Conservation (phyloP, 2,797 vertebrate genomes). For the Silurus lanzhouensis region DNA sequence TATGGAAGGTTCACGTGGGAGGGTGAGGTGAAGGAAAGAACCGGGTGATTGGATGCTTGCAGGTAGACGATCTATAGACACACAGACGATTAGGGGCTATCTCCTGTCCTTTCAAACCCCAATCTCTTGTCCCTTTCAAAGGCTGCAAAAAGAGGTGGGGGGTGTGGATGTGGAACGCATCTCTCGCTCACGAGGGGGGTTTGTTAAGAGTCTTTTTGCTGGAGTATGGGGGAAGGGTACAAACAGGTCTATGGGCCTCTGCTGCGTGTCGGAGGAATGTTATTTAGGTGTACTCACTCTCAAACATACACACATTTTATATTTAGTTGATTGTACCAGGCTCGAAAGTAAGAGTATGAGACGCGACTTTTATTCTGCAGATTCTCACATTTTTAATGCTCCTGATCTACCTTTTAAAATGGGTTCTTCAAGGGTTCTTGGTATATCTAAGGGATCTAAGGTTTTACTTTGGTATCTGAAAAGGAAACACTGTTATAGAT, state of each 20-base stretch:
- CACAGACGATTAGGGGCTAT: conserved; percentile 76
- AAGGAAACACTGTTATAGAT: background rate
- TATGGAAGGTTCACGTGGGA: background rate
- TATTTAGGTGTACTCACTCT: conserved; percentile 61
- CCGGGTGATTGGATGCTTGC: conserved; percentile 68
- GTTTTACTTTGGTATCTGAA: background rate
- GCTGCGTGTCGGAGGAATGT: conserved; percentile 71
- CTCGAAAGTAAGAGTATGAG: background rate
- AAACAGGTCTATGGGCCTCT: conserved; percentile 75
- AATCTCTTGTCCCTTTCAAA: conserved; percentile 80
- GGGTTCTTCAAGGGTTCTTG: background rate
- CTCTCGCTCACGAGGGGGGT: conserved; percentile 69
- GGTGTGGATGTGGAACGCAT: conserved; percentile 67
- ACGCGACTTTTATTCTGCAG: background rate
- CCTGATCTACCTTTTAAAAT: too few relatives aligned
- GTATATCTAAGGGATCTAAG: background rate
- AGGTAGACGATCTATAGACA: conserved; percentile 77
- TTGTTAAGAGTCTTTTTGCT: conserved; percentile 61
- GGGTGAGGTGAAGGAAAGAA: conserved; percentile 38
- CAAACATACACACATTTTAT: conserved; percentile 26
- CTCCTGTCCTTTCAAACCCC: conserved; percentile 78
- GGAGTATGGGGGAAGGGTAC: conserved; percentile 77
- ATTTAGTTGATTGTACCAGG: background rate
- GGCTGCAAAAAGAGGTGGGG: conserved; percentile 65
- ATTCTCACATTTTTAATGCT: background rate